Percentiles rank a stretch among this genome's conserved stretches.
These are phyloP conservation scores for Euschistus heros DNA, from an alignment of 1,140 invertebrate species.

Conservation along the genomic window DNA sequence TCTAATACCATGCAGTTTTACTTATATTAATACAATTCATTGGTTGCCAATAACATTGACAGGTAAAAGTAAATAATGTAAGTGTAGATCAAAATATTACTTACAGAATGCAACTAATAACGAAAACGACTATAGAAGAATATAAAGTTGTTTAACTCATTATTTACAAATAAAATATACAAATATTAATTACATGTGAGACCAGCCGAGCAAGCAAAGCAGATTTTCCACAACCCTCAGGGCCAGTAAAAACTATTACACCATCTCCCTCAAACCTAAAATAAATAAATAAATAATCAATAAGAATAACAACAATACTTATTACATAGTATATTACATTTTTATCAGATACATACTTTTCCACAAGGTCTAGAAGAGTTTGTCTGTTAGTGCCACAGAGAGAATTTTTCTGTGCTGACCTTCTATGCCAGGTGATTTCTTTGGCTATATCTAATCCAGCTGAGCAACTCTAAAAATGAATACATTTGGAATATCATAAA, in stretches of 20 bases:
- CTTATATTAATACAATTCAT: too few relatives aligned
- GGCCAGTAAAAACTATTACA: conserved; percentile 61
- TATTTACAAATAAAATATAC: too few relatives aligned
- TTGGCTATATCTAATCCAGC: background rate
- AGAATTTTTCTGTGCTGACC: conserved; percentile 12
- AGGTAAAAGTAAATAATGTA: too few relatives aligned
- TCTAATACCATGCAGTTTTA: too few relatives aligned
- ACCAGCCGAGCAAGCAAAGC: conserved; percentile 57
- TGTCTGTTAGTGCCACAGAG: conserved; percentile 11
- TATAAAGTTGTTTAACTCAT: too few relatives aligned
- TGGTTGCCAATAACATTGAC: too few relatives aligned
- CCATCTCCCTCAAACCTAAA: conserved; percentile 4
- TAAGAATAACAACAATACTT: background rate
- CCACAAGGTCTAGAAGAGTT: background rate
- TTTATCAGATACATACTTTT: conserved; percentile 19
- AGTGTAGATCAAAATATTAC: too few relatives aligned
- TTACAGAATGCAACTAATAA: too few relatives aligned
- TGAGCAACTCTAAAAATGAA: background rate
- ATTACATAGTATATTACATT: conserved; percentile 50
- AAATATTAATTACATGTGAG: background rate
- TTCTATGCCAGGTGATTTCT: background rate
- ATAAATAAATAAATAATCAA: background rate
- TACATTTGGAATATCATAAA: too few relatives aligned
- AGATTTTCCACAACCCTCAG: conserved; percentile 68
- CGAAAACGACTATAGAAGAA: too few relatives aligned